Evolutionary conservation across 2,797 vertebrate genomes (phyloP).

Genomic region (Eidolon dupreanum): DNA sequence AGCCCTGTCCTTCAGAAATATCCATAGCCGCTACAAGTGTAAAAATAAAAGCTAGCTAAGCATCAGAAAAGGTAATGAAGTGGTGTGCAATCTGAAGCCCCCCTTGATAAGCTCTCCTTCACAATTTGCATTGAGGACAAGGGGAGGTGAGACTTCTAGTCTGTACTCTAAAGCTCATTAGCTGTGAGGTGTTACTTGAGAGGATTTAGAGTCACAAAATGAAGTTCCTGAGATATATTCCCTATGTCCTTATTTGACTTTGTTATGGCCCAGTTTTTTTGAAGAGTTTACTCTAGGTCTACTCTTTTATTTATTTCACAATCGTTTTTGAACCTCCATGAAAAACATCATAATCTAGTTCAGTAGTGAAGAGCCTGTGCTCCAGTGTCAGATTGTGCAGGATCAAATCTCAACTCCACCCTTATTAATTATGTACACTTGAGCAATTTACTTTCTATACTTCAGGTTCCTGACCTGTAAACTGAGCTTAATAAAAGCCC

Average conservation of each 20-base stretch:
- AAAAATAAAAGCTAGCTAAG: constrained; percentile 73
- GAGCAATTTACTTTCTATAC: neutral
- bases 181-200: neutral
- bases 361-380: neutral
- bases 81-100: constrained; percentile 28
- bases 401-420: neutral
- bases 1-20: constrained; percentile 69
- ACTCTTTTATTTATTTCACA: neutral
- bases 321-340: neutral
- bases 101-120: neutral
- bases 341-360: neutral
- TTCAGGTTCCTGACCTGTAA: neutral
- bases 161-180: neutral
- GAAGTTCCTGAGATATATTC: neutral
- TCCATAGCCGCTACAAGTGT: constrained; percentile 61
- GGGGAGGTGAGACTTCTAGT: neutral
- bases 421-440: neutral
- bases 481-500: neutral
- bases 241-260: neutral
- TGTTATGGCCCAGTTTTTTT: neutral
- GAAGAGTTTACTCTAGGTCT: neutral
- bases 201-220: neutral
- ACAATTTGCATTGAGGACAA: neutral
- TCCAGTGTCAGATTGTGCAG: neutral
- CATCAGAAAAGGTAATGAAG: constrained; percentile 63